Base-by-base conservation (phyloP, 2,113 vertebrate genomes). In the Apus apus region DNA sequence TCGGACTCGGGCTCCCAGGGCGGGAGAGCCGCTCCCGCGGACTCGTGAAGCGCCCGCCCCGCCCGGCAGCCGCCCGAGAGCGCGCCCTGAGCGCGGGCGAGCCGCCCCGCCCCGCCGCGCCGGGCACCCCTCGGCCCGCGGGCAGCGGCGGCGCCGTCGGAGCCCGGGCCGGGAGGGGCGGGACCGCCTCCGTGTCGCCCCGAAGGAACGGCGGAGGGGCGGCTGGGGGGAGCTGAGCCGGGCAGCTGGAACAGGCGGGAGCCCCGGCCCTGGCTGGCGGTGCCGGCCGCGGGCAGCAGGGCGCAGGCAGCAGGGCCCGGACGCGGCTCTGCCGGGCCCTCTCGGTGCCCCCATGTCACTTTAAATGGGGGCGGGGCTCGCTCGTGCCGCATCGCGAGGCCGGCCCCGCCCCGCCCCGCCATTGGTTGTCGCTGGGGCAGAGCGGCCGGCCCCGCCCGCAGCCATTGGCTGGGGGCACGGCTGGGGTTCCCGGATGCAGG, bases 401-500 rank as follows among this genome's bases (percentile, higher is more conserved):
- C 9, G 16, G 60, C 74, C 20, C 83, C 75, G 27, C 77, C 81
- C 46, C 66, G 4, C 19, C 5, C 2, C 70, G 23, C 32, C 61
- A 98, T 98, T 98, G 98, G 98, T 64, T 84, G 82, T 67, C 43
- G 32, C 71, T 54, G 73, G 91, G 94, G 90, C 60, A 91, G 85
- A 90, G 90, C 38, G 48, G 66, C 76, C 89, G 32, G 48, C 91
- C 93, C 54, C 13, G 40, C 32, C 66, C 30, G 81, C 73, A 73
- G 82, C 94, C 93, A 97, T 97, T 88, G 97, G 97, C 93, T 70
- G 72, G 77, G n/a, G 94, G 97, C 66, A 79, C 71, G 53, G 77
- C 71, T 53, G 81, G 87, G 87, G 91, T 97, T 95, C 98, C 97
- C 97, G 97, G 98, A 98, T 98, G 97, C 93, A 89, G 94, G 96